Evolutionary conservation across 2,888 invertebrate genomes (phyloP).

Genomic region (Cosmopolites sordidus): DNA sequence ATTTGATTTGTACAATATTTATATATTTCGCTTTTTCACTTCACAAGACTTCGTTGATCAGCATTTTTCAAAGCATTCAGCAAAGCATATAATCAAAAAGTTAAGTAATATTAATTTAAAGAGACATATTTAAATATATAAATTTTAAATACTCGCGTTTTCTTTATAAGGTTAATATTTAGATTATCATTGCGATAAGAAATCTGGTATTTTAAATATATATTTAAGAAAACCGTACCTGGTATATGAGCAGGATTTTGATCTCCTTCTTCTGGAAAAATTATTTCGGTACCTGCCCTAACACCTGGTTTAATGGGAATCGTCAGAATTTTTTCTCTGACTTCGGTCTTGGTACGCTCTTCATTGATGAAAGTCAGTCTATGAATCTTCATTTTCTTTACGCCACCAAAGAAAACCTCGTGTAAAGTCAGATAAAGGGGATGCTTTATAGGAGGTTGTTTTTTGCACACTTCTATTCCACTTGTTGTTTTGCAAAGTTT

Average conservation of each 20-base stretch:
- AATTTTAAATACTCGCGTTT: too few relatives aligned
- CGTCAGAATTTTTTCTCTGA: slow-evolving; percentile 68
- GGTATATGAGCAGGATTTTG: slow-evolving; percentile 69
- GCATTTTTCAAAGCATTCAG: too few relatives aligned
- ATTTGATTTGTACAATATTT: too few relatives aligned
- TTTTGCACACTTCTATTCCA: slow-evolving; percentile 58
- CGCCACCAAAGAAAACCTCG: slow-evolving; percentile 66
- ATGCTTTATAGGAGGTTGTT: slow-evolving; percentile 56
- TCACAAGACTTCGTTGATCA: too few relatives aligned
- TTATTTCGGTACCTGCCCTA: slow-evolving; percentile 65
- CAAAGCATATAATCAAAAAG: too few relatives aligned
- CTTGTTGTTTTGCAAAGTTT: slow-evolving; percentile 59
- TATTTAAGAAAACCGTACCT: slow-evolving; percentile 41
- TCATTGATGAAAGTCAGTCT: slow-evolving; percentile 64
- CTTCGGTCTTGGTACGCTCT: slow-evolving; percentile 58
- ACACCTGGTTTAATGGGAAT: slow-evolving; percentile 73
- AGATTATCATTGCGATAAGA: too few relatives aligned
- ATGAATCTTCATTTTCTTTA: slow-evolving; percentile 81
- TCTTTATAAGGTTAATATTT: too few relatives aligned
- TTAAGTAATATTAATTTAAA: too few relatives aligned
- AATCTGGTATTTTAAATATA: too few relatives aligned
- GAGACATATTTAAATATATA: too few relatives aligned
- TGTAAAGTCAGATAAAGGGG: slow-evolving; percentile 57
- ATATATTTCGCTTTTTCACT: too few relatives aligned
- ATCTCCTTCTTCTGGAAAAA: slow-evolving; percentile 76